phyloP scores from a whole-genome alignment of 1,140 invertebrate species.

The Leguminivora glycinivorella region DNA sequence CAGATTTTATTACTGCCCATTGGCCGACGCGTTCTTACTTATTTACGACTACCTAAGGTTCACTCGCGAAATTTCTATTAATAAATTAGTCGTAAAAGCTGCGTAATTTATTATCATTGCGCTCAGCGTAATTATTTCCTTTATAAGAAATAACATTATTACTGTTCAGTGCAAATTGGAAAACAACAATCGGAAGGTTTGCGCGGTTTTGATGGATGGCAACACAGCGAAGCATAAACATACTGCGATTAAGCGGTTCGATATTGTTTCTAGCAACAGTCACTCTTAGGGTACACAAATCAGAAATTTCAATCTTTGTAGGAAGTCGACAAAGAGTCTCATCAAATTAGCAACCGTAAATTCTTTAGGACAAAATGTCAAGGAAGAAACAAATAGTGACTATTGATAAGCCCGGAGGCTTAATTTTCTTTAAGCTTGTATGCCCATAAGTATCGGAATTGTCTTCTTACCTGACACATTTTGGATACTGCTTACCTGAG shows the following conservation, averaged over 20 bases:
- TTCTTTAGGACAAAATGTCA: no score
- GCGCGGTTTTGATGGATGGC: background rate
- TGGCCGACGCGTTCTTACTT: slow-evolving; percentile 62
- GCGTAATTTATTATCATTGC: slow-evolving; percentile 71
- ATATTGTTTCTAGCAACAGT: background rate
- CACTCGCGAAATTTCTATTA: slow-evolving; percentile 76
- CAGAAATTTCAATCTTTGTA: background rate
- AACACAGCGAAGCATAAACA: background rate
- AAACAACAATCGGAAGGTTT: slow-evolving; percentile 30
- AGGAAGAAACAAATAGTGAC: no score
- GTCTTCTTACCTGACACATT: no score
- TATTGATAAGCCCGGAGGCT: no score
- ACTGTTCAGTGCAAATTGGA: slow-evolving; percentile 31
- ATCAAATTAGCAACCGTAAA: no score
- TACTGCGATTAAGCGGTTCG: background rate
- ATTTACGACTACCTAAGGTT: slow-evolving; percentile 73
- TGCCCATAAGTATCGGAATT: no score
- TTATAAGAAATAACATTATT: slow-evolving; percentile 69
- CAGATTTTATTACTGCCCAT: slow-evolving; percentile 66
- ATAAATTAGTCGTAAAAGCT: slow-evolving; percentile 75
- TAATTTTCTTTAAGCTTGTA: no score
- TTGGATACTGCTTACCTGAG: background rate
- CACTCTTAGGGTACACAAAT: background rate
- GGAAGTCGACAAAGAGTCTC: no score
- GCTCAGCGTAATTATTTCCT: slow-evolving; percentile 70